Conservation (phyloP, 30 jellyfish, hydroid and myxozoan genomes). For the Haliclystus octoradiatus region DNA sequence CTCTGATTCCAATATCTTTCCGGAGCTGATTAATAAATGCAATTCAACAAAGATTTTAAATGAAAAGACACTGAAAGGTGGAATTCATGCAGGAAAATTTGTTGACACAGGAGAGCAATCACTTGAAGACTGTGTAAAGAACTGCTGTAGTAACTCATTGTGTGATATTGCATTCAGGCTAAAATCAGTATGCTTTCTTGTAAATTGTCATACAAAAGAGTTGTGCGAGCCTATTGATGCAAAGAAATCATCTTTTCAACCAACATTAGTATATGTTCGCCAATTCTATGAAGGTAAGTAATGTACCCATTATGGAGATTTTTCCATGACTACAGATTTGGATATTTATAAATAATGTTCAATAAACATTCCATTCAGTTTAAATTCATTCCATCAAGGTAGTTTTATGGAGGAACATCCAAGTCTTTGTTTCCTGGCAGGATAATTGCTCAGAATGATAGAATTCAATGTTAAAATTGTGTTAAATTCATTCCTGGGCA, state of each 20-base stretch:
- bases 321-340: neutral
- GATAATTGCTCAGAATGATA: too few species aligned
- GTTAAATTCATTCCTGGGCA: too few species aligned
- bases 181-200: conserved; percentile 42
- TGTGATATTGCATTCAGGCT: conserved; percentile 73
- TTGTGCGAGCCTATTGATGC: conserved; percentile 47
- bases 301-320: neutral
- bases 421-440: too few species aligned
- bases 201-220: conserved; percentile 46
- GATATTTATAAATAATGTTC: neutral
- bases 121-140: conserved; percentile 38
- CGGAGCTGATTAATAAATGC: too few species aligned
- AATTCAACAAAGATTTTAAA: conserved; percentile 18
- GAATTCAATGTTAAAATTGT: too few species aligned
- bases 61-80: conserved; percentile 54
- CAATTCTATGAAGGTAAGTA: conserved; percentile 29
- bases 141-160: conserved; percentile 37
- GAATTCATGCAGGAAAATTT: conserved; percentile 56
- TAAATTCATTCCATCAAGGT: too few species aligned
- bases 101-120: conserved; percentile 31
- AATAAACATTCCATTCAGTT: neutral
- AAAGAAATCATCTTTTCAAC: conserved; percentile 14
- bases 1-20: neutral
- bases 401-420: too few species aligned
- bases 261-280: conserved; percentile 65